Evolutionary conservation across 2,797 vertebrate species (phyloP).

Genomic region (Coregonus suidteri): DNA sequence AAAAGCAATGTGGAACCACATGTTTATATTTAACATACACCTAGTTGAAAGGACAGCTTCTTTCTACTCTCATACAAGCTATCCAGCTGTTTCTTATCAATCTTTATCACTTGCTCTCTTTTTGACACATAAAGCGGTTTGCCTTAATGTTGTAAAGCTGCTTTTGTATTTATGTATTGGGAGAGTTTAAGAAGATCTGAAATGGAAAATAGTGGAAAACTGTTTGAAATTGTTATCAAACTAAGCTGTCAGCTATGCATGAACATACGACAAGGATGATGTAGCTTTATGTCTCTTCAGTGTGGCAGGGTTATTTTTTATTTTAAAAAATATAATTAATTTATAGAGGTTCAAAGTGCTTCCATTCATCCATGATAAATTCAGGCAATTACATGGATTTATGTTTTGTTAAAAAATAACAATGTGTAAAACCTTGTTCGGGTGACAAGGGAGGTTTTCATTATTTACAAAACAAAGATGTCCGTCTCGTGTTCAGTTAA

Average conservation of each 20-base stretch:
- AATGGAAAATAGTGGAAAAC: slow-evolving; percentile 33
- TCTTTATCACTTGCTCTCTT: slow-evolving; percentile 53
- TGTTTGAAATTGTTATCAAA: slow-evolving; percentile 32
- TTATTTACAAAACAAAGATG: slow-evolving; percentile 26
- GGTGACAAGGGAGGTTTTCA: slow-evolving; percentile 33
- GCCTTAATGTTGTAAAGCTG: slow-evolving; percentile 50
- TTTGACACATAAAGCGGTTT: slow-evolving; percentile 54
- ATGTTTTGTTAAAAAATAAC: slow-evolving; percentile 24
- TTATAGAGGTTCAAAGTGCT: slow-evolving; percentile 28
- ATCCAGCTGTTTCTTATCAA: slow-evolving; percentile 71
- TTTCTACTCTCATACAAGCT: slow-evolving; percentile 25
- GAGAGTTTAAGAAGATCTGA: slow-evolving; percentile 35
- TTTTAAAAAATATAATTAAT: slow-evolving; percentile 33
- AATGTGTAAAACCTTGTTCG: slow-evolving; percentile 25
- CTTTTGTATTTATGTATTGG: slow-evolving; percentile 49
- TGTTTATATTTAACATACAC: slow-evolving; percentile 63
- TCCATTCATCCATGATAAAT: slow-evolving; percentile 37
- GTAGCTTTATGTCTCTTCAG: slow-evolving; percentile 14
- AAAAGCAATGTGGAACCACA: slow-evolving; percentile 51
- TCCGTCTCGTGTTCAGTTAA: slow-evolving; percentile 14
- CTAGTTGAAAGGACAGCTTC: slow-evolving; percentile 38
- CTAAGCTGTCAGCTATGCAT: slow-evolving; percentile 34
- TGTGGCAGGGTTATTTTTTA: slow-evolving; percentile 13
- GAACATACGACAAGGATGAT: slow-evolving; percentile 31
- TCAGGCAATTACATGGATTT: slow-evolving; percentile 28